Evolutionary conservation across 2,113 vertebrate species (phyloP), one percentile per base, ranked within the genome.

Genomic region (Motacilla alba): DNA sequence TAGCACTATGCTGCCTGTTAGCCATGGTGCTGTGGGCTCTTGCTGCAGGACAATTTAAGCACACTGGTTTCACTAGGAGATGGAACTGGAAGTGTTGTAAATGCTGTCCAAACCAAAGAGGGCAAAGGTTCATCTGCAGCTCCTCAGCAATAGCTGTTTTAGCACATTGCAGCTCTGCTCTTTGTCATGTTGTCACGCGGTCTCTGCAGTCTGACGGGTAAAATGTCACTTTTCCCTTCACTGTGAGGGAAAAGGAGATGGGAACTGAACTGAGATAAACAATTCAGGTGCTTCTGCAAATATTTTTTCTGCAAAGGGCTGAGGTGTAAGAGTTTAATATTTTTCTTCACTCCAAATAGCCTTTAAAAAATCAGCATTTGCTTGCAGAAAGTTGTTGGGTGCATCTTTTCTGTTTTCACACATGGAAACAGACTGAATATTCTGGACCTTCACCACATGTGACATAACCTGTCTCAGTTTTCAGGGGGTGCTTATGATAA

Each of bases 131-230:
- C 27, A 9, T 26, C 43, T 58, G n/a, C 75, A 73, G 33, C 39
- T 89, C 39, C 73, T 49, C 11, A 5, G 52, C 7, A 3, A 28
- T 7, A 43, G 64, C 21, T 84, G 28, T 37, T 50, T 76, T 52
- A 60, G n/a, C 39, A 75, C 52, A 31, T 52, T 1, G 1, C 1
- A 8, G 43, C 50, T 82, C 88, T 87, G 77, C 46, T 44, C 33
- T 66, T 76, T 69, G 39, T 76, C 49, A 30, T 0, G 0, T 76
- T 69, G 22, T 81, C 83, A 84, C 39, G 27, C 0, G 0, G 50
- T 58, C 37, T 41, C 64, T 87, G 68, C 0, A 1, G 37, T 27
- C 41, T 77, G 63, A 53, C 0, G 3, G 64, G n/a, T 77, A 39
- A 78, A 81, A 68, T 13, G 13, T 74, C n/a, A 15, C 26, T 67